Evolutionary conservation across 2,113 vertebrate genomes (phyloP).

Genomic region (Ranitomeya variabilis): DNA sequence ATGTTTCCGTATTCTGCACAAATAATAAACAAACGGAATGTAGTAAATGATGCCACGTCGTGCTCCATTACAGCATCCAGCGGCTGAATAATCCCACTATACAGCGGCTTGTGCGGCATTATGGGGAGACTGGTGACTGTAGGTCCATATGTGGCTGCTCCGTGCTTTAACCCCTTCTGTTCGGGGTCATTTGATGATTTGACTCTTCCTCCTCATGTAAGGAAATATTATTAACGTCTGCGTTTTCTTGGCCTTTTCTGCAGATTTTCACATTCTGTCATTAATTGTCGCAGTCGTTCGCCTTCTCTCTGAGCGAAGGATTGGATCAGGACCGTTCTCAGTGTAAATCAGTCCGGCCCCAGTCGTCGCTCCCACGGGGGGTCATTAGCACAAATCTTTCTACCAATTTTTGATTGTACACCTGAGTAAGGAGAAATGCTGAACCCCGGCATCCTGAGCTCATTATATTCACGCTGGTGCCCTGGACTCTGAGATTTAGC

Average conservation of each 20-base stretch:
- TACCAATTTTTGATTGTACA: not conserved
- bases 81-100: too few species aligned
- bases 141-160: not conserved
- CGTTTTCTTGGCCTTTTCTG: not conserved
- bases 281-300: not conserved
- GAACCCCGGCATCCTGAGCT: not conserved
- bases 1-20: too few species aligned
- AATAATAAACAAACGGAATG: too few species aligned
- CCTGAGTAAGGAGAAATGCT: not conserved
- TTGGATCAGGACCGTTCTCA: not conserved
- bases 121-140: too few species aligned
- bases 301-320: not conserved
- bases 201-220: not conserved
- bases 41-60: too few species aligned
- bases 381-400: not conserved
- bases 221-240: too few species aligned
- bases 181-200: not conserved
- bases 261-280: not conserved
- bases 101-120: too few species aligned
- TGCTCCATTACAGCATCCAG: too few species aligned
- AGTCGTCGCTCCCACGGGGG: not conserved
- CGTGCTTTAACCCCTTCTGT: not conserved
- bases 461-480: slow-evolving; percentile 2
- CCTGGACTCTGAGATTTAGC: not conserved
- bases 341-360: not conserved